Percentiles rank a stretch among this genome's conserved stretches.
These are phyloP conservation scores for Bubo bubo DNA, from an alignment of 2,113 vertebrate genomes.

Conservation along the genomic window DNA sequence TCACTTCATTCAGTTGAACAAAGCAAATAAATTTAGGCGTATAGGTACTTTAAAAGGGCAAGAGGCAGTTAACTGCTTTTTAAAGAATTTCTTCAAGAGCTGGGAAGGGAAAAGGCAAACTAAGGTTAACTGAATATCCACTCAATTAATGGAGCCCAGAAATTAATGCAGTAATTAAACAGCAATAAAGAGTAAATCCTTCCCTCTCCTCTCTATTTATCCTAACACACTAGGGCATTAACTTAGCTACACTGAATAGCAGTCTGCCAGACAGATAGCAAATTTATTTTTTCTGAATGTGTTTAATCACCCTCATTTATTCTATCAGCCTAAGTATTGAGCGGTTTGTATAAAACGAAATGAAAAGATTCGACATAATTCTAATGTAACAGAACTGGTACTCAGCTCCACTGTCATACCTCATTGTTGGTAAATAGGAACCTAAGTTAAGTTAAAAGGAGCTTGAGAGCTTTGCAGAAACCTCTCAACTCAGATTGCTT, in stretches of 20 bases:
- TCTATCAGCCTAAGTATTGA: background rate
- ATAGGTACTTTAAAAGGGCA: background rate
- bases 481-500: background rate
- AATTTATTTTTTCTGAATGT: background rate
- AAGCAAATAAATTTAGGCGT: background rate
- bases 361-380: background rate
- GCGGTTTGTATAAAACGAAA: background rate
- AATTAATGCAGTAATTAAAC: background rate
- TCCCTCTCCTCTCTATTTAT: background rate
- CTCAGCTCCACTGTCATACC: background rate
- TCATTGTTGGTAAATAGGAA: background rate
- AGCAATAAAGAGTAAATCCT: background rate
- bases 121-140: background rate
- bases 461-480: background rate
- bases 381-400: background rate
- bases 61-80: background rate
- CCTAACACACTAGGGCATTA: background rate
- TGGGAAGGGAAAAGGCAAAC: background rate
- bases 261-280: background rate
- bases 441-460: background rate
- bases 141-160: background rate
- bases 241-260: background rate
- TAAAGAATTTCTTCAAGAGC: background rate
- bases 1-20: background rate
- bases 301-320: background rate